A percentile compares a stretch with the other conserved stretches of the same genome.
Conservation (phyloP, 1,140 invertebrate species). For the Tetramorium parvispinum region DNA sequence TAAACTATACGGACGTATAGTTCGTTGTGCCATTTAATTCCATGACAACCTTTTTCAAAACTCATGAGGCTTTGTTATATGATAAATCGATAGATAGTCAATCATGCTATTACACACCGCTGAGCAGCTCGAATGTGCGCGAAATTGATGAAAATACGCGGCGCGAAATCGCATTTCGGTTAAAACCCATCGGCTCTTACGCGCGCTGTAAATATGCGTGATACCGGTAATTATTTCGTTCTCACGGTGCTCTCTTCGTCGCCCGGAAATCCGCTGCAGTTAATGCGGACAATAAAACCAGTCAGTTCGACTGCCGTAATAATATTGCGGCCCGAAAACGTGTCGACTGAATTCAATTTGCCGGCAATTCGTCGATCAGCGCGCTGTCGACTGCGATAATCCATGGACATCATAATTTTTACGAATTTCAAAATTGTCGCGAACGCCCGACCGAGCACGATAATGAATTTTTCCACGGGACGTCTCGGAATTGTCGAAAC, state of each 20-base stretch:
- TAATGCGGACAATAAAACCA: slow-evolving; percentile 53
- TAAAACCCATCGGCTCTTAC: slow-evolving; percentile 36
- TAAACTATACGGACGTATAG: background rate
- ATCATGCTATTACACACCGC: slow-evolving; percentile 35
- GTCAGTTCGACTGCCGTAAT: slow-evolving; percentile 27
- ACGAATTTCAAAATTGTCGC: slow-evolving; percentile 11
- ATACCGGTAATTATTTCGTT: slow-evolving; percentile 58
- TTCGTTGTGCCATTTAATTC: background rate
- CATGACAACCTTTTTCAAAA: background rate
- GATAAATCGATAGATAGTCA: slow-evolving; percentile 36
- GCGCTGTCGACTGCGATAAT: slow-evolving; percentile 20
- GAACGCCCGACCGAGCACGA: background rate
- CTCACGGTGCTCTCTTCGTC: slow-evolving; percentile 25
- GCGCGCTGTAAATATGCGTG: slow-evolving; percentile 55
- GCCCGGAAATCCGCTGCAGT: slow-evolving; percentile 49
- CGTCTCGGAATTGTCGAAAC: background rate
- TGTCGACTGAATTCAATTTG: slow-evolving; percentile 44
- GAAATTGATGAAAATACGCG: slow-evolving; percentile 56
- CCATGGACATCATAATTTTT: slow-evolving; percentile 41
- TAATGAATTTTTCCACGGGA: slow-evolving; percentile 14
- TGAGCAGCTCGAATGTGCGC: slow-evolving; percentile 44
- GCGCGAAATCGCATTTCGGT: slow-evolving; percentile 33
- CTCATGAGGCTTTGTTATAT: slow-evolving; percentile 2
- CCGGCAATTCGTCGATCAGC: slow-evolving; percentile 47
- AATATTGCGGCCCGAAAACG: slow-evolving; percentile 48